Evolutionary conservation across 2,888 invertebrate species (phyloP).

Genomic region (Acholoe squamosa): DNA sequence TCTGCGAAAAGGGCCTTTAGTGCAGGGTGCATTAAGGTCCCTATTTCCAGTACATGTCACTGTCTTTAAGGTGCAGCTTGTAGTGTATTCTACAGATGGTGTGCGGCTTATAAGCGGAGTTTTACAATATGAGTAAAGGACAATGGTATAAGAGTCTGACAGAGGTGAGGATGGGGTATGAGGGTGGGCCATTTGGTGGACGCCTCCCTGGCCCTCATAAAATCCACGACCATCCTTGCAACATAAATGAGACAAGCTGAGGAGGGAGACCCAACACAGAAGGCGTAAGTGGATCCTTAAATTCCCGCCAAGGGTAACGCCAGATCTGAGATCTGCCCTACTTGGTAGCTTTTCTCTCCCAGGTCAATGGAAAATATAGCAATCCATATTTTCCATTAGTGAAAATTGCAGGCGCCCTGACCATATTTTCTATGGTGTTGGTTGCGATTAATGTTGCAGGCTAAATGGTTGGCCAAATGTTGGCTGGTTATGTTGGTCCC

Average conservation of each 20-base stretch:
- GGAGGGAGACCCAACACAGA: neutral
- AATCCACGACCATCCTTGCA: neutral
- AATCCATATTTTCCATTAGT: slow-evolving; percentile 24
- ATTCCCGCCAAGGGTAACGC: slow-evolving; percentile 42
- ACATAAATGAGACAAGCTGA: slow-evolving; percentile 37
- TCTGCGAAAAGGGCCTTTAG: too few relatives aligned
- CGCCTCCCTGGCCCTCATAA: slow-evolving; percentile 24
- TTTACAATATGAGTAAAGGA: too few relatives aligned
- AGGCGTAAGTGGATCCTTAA: slow-evolving; percentile 52
- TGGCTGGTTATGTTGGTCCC: slow-evolving; percentile 13
- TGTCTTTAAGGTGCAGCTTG: neutral
- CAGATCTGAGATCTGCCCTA: too few relatives aligned
- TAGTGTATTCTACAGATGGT: too few relatives aligned
- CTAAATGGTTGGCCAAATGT: slow-evolving; percentile 42
- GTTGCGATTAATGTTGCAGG: slow-evolving; percentile 48
- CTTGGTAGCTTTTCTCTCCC: too few relatives aligned
- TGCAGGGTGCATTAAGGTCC: too few relatives aligned
- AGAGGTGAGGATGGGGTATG: neutral
- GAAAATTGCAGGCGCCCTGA: slow-evolving; percentile 38
- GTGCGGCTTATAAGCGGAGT: too few relatives aligned
- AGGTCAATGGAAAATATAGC: slow-evolving; percentile 54
- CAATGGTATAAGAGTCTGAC: neutral
- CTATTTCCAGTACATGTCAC: too few relatives aligned
- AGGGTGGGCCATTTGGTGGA: slow-evolving; percentile 3
- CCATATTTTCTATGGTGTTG: slow-evolving; percentile 48